Conservation (phyloP, 2,797 vertebrate genomes). For the Acridotheres tristis region DNA sequence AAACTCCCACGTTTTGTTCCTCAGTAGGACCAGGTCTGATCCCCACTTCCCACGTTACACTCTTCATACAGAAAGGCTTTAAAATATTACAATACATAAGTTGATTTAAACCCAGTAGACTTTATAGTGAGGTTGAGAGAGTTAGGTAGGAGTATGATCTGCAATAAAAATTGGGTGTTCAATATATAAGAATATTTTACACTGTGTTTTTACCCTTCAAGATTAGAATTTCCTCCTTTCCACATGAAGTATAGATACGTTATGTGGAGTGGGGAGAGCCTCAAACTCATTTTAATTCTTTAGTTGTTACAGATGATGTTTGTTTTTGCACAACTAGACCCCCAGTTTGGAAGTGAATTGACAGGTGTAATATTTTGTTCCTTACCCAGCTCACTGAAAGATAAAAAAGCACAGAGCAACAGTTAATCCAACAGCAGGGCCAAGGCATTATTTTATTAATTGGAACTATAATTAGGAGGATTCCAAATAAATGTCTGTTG, state of each 20-base stretch:
- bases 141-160: neutral
- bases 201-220: neutral
- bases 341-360: neutral
- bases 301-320: neutral
- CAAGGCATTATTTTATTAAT: neutral
- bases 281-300: neutral
- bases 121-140: neutral
- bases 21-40: neutral
- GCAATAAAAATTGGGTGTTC: neutral
- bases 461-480: neutral
- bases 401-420: neutral
- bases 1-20: neutral
- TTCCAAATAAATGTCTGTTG: neutral
- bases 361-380: neutral
- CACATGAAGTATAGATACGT: neutral
- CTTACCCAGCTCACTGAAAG: neutral
- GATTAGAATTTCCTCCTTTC: neutral
- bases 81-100: neutral
- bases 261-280: neutral
- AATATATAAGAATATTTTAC: neutral
- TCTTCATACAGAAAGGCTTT: neutral
- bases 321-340: neutral
- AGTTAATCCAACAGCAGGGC: neutral
- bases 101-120: neutral
- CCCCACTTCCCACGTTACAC: fast-evolving